These are phyloP conservation scores for Pempheris klunzingeri DNA, from an alignment of 2,797 vertebrate species.

Conservation along the genomic window DNA sequence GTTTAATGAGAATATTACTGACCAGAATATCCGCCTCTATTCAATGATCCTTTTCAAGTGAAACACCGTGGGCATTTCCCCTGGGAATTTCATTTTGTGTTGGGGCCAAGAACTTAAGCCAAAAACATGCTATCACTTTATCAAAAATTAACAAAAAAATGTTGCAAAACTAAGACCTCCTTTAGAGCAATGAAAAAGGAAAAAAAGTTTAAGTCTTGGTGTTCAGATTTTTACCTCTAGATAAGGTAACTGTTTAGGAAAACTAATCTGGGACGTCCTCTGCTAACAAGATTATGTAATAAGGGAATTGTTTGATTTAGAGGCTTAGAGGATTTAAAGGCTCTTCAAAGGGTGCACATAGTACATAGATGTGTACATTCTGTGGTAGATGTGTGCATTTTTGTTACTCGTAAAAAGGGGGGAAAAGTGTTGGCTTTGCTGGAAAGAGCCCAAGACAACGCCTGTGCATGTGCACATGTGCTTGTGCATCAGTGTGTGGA, in stretches of 20 bases:
- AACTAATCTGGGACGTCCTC: constrained; percentile 20
- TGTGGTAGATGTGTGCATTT: constrained; percentile 53
- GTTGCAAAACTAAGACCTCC: constrained; percentile 1
- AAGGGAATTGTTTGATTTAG: constrained; percentile 1
- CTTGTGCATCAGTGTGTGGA: constrained; percentile 11
- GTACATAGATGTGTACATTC: constrained; percentile 28
- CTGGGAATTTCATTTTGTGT: constrained; percentile 23
- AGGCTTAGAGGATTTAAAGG: background rate
- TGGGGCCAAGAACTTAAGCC: constrained; percentile 1
- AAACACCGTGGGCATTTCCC: constrained; percentile 41
- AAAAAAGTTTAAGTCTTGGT: background rate
- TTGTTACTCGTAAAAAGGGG: constrained; percentile 37
- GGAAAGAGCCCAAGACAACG: constrained; percentile 66
- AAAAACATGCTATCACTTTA: constrained; percentile 16
- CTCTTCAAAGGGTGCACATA: constrained; percentile 27
- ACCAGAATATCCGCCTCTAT: background rate
- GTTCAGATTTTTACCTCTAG: constrained; percentile 2
- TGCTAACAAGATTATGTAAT: background rate
- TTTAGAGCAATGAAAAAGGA: background rate
- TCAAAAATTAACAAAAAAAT: constrained; percentile 4
- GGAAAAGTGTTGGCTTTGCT: constrained; percentile 47
- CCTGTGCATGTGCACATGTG: constrained; percentile 44
- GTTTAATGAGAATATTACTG: constrained; percentile 19
- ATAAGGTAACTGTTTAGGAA: constrained; percentile 8
- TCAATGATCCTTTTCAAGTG: constrained; percentile 5